A percentile compares a stretch with the other conserved stretches of the same genome.
phyloP scores from a whole-genome alignment of 2,888 invertebrate species.

The Lagria hirta region DNA sequence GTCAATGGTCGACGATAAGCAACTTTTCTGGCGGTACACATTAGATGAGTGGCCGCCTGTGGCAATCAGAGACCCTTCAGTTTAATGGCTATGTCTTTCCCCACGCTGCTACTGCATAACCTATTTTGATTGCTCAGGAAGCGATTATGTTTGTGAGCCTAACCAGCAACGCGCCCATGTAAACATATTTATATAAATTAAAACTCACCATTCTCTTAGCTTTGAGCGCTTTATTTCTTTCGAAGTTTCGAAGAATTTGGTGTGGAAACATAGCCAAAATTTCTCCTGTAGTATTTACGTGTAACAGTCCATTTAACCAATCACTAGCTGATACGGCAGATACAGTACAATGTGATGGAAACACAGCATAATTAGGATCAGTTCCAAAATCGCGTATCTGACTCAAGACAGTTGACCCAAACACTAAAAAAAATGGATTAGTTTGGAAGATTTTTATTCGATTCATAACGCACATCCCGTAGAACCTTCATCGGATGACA shows the following conservation, averaged over 20 bases:
- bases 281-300: constrained; percentile 58
- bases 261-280: constrained; percentile 54
- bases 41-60: too few relatives aligned
- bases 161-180: too few relatives aligned
- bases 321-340: constrained; percentile 54
- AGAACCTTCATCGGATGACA: constrained; percentile 53
- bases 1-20: too few relatives aligned
- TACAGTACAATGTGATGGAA: constrained; percentile 49
- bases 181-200: too few relatives aligned
- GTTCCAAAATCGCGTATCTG: constrained; percentile 45
- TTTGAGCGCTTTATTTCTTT: constrained; percentile 43
- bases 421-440: constrained; percentile 40
- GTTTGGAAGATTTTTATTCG: background rate
- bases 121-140: too few relatives aligned
- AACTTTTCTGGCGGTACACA: too few relatives aligned
- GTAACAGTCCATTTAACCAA: constrained; percentile 57
- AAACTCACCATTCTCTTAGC: constrained; percentile 10
- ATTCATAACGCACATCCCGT: constrained; percentile 41
- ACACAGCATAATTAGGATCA: constrained; percentile 29
- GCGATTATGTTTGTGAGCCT: too few relatives aligned
- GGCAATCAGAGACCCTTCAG: too few relatives aligned
- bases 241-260: constrained; percentile 47
- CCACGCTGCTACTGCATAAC: too few relatives aligned
- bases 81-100: too few relatives aligned
- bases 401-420: constrained; percentile 47